Base-by-base conservation (phyloP, 2,888 invertebrate genomes). In the Drosophila austrosaltans region DNA sequence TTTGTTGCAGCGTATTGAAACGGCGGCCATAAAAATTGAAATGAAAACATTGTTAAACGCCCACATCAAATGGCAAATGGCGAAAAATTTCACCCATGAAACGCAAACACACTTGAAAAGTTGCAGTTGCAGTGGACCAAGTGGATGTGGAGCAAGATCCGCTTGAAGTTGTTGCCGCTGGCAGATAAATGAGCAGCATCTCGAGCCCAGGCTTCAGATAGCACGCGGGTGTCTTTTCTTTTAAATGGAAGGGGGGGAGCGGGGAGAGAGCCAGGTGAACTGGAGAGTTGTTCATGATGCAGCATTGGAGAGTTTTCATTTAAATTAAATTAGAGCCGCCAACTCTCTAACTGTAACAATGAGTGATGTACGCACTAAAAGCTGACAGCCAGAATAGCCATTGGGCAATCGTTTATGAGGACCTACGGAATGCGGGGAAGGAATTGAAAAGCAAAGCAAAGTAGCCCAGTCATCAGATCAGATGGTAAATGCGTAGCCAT, bases 291-390 rank as follows among this genome's bases (percentile, higher is more conserved):
- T 36, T 8, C 36, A 36, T 36, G 36, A 8, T 36, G 36, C 8
- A 8, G 36, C 36, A 36, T 36, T 66, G 66, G 75, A 69, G 71
- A 79, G 71, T 75, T 87, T 57, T 77, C 86, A 87, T 86, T 86
- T 86, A 87, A 86, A 86, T 86, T 86, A 80, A 86, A 86, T 86
- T 85, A 85, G 84, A 87, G 87, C 63, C 82, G 78, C 87, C 80
- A 76, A 83, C 83, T 87, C 77, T 85, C 87, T 87, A 87, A 86
- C 85, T 78, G 88, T 83, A 86, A 87, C 88, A 87, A 86, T 86
- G 85, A 86, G 75, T 86, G 85, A 85, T 85, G 86, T 75, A 84
- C 83, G 87, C 83, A 84, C 83, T 83, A 83, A 83, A 83, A 80
- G 53, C 82, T 80, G 83, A 76, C 82, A 79, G 75, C 57, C 71